Evolutionary conservation across 1,140 invertebrate genomes (phyloP).

Genomic region (Gryllus bimaculatus): DNA sequence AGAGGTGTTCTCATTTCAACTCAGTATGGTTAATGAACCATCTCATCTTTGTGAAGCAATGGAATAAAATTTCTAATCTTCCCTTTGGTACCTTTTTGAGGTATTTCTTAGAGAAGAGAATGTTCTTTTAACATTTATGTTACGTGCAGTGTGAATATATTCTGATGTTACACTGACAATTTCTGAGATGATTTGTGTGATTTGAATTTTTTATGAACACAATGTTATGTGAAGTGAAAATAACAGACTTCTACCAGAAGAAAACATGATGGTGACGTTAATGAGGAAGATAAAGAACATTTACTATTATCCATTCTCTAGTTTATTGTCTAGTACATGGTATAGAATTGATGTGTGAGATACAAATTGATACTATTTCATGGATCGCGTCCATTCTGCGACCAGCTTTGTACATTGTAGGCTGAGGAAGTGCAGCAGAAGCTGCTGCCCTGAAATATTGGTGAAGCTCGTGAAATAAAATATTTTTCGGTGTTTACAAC

Average conservation of each 20-base stretch:
- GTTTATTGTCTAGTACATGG: background rate
- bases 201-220: background rate
- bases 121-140: background rate
- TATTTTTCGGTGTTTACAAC: background rate
- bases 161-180: background rate
- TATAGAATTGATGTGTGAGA: constrained; percentile 5
- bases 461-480: background rate
- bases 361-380: background rate
- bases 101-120: no score
- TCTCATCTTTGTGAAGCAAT: background rate
- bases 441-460: background rate
- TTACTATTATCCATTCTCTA: background rate
- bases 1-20: no score
- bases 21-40: background rate
- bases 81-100: no score
- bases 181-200: background rate
- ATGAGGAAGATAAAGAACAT: background rate
- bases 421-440: background rate
- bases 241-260: background rate
- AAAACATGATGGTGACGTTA: background rate
- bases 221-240: background rate
- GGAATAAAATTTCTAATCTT: no score
- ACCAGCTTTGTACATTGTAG: background rate
- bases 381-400: background rate
- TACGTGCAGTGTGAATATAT: background rate